phyloP scores from a whole-genome alignment of 2,888 invertebrate genomes.

The Malthinus flaveolus region DNA sequence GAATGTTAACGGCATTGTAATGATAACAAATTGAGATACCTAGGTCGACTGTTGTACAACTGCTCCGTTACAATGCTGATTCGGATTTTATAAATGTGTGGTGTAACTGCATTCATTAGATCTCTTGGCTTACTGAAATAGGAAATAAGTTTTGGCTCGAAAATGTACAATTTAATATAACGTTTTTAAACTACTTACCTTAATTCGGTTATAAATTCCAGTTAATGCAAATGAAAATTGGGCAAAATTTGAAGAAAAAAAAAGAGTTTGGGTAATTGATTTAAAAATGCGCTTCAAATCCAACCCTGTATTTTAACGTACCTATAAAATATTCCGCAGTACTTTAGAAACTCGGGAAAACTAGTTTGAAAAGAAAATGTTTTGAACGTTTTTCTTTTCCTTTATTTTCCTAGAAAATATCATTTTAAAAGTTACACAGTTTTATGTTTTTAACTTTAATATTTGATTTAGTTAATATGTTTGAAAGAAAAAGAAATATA shows the following conservation, averaged over 20 bases:
- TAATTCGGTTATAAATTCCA: constrained; percentile 13
- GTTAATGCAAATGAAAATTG: constrained; percentile 14
- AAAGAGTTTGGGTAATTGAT: neutral
- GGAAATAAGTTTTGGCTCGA: constrained; percentile 36
- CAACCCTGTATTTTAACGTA: constrained; percentile 30
- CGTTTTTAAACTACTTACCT: constrained; percentile 14
- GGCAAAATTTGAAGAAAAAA: neutral
- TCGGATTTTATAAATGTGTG: constrained; percentile 34
- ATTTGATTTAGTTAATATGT: constrained; percentile 21
- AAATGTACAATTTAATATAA: constrained; percentile 20
- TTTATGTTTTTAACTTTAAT: constrained; percentile 25
- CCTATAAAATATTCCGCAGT: constrained; percentile 37
- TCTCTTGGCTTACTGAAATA: constrained; percentile 29
- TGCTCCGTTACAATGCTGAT: constrained; percentile 31
- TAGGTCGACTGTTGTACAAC: constrained; percentile 22
- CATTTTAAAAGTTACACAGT: constrained; percentile 24
- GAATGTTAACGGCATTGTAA: neutral
- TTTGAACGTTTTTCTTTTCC: constrained; percentile 24
- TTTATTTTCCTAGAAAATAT: constrained; percentile 23
- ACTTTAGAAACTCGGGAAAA: constrained; percentile 36
- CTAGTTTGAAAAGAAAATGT: constrained; percentile 38
- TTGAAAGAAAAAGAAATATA: neutral
- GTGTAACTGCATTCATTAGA: constrained; percentile 40
- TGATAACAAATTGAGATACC: neutral
- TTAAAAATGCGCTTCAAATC: constrained; percentile 25